Conservation (phyloP, 2,797 vertebrate species). For the Ammospiza maritima region DNA sequence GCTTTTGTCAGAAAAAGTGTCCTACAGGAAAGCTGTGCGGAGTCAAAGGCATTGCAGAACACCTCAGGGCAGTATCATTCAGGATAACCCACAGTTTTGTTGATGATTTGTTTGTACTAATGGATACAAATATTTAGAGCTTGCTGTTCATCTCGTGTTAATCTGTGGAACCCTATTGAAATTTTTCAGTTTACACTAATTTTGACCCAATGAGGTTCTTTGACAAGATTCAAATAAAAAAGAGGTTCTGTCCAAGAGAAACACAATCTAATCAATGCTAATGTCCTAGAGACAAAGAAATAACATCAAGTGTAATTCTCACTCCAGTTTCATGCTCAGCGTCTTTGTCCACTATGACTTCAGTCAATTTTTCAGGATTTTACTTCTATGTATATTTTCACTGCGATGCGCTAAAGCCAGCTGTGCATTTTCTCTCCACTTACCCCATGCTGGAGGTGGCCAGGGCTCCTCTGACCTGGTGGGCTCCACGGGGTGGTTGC, state of each 20-base stretch:
- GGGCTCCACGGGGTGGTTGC: slow-evolving; percentile 6
- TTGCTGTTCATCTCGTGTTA: background rate
- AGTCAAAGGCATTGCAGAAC: background rate
- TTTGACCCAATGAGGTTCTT: background rate
- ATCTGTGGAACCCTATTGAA: background rate
- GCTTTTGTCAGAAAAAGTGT: background rate
- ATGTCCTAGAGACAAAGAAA: background rate
- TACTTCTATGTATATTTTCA: background rate
- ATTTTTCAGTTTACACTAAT: background rate
- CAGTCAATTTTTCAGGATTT: background rate
- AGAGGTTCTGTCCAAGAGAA: background rate
- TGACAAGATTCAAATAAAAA: background rate
- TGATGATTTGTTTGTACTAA: background rate
- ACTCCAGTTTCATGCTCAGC: background rate
- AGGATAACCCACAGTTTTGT: background rate
- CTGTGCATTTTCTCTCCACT: background rate
- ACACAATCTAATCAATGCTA: background rate
- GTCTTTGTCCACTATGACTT: background rate
- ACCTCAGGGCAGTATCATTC: background rate
- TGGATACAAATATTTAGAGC: background rate
- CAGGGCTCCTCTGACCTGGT: slow-evolving; percentile 19
- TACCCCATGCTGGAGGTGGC: slow-evolving; percentile 55
- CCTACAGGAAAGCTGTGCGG: background rate
- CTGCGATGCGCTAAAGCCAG: background rate
- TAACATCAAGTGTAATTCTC: background rate